Evolutionary conservation across 2,797 vertebrate species (phyloP).

Genomic region (Hylomyscus alleni): DNA sequence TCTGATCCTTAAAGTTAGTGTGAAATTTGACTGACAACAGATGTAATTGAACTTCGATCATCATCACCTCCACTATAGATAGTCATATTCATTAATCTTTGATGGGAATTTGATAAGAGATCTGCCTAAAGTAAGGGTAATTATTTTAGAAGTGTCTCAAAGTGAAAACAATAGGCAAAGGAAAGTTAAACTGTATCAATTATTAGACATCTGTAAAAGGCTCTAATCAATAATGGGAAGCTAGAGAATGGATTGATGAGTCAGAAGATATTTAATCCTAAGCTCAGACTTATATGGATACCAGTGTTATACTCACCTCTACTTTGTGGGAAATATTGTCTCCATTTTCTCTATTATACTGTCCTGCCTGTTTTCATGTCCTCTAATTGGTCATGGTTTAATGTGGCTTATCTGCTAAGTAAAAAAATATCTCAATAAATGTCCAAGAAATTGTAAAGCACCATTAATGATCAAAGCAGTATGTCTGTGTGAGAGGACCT

Average conservation of each 20-base stretch:
- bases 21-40: not conserved
- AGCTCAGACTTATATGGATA: not conserved
- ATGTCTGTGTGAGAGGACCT: not conserved
- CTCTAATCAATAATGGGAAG: not conserved
- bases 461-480: not conserved
- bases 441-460: not conserved
- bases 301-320: not conserved
- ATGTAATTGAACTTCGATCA: not conserved
- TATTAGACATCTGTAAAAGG: accelerated
- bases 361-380: not conserved
- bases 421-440: not conserved
- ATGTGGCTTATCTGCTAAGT: not conserved
- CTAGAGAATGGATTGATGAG: too few species aligned
- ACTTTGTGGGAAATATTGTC: too few species aligned
- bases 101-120: not conserved
- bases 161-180: not conserved
- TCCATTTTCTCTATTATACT: not conserved
- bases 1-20: not conserved
- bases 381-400: not conserved
- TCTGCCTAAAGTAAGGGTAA: not conserved
- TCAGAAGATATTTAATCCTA: not conserved
- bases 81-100: not conserved
- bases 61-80: too few species aligned
- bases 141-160: not conserved
- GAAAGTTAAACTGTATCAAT: not conserved